A percentile compares a stretch with the other conserved stretches of the same genome.
phyloP scores from a whole-genome alignment of 2,113 vertebrate genomes.

The Agelaius phoeniceus region DNA sequence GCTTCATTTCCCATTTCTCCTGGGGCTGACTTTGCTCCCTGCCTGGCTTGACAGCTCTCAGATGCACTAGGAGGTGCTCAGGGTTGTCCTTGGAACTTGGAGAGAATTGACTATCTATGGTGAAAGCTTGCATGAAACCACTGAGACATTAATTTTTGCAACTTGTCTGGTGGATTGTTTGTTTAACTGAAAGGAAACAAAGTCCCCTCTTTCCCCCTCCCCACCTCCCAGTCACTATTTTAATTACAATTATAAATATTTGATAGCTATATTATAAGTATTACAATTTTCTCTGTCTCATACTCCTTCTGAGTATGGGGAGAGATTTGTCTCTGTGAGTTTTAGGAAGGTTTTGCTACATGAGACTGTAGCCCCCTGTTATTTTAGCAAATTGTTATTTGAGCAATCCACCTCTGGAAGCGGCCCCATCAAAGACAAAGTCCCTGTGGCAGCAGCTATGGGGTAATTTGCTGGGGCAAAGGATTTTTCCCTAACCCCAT shows the following conservation, averaged over 20 bases:
- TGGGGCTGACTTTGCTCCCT: background rate
- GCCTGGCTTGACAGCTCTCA: background rate
- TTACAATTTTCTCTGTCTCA: background rate
- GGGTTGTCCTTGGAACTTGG: background rate
- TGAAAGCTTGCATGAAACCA: background rate
- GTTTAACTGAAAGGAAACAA: background rate
- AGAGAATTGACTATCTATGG: background rate
- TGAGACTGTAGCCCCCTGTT: background rate
- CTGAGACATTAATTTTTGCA: background rate
- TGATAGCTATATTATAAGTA: background rate
- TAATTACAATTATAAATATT: background rate
- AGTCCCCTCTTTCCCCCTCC: fast-evolving
- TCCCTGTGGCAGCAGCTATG: background rate
- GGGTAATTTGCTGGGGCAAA: background rate
- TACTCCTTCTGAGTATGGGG: background rate
- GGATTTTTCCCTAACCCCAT: background rate
- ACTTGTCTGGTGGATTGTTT: background rate
- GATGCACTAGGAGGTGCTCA: background rate
- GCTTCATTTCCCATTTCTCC: background rate
- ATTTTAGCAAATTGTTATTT: conserved; percentile 10
- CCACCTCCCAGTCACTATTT: background rate
- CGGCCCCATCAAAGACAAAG: background rate
- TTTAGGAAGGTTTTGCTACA: background rate
- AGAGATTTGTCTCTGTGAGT: background rate
- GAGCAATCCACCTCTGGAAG: background rate